Evolutionary conservation across 1,140 invertebrate genomes (phyloP).

Genomic region (Drosophila elegans): DNA sequence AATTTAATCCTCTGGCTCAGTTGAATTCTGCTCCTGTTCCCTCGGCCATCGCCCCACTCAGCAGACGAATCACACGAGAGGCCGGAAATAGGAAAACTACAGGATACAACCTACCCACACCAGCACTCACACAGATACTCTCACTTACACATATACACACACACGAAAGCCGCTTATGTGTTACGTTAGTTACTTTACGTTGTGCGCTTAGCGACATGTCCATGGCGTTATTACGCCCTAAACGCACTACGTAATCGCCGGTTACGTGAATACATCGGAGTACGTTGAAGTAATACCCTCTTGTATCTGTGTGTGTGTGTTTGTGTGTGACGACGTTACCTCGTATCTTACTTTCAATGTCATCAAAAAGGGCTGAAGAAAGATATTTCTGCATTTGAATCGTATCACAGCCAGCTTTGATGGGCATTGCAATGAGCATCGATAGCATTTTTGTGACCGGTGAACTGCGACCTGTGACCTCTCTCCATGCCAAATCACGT

Average conservation of each 20-base stretch:
- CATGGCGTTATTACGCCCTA: constrained; percentile 56
- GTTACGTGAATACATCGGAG: constrained; percentile 63
- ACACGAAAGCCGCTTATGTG: constrained; percentile 49
- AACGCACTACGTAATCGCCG: constrained; percentile 57
- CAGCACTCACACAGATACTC: constrained; percentile 15
- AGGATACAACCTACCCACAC: constrained; percentile 33
- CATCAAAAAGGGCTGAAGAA: constrained; percentile 84
- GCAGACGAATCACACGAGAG: constrained; percentile 53
- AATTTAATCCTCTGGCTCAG: constrained; percentile 56
- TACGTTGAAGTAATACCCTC: constrained; percentile 5
- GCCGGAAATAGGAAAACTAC: constrained; percentile 56
- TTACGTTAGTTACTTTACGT: constrained; percentile 61
- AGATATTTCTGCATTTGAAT: constrained; percentile 82
- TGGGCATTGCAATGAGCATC: constrained; percentile 83
- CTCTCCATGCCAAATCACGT: background rate
- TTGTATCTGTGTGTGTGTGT: constrained; percentile 15
- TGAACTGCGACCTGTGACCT: background rate
- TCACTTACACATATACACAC: constrained; percentile 27
- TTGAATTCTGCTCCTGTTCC: constrained; percentile 49
- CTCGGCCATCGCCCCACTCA: constrained; percentile 41
- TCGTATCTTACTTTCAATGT: constrained; percentile 83
- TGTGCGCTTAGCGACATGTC: constrained; percentile 35
- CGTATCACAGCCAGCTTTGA: constrained; percentile 85
- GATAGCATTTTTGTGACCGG: constrained; percentile 9
- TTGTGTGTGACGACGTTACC: constrained; percentile 23